phyloP scores from a whole-genome alignment of 2,113 vertebrate genomes.

The Fukomys damarensis region DNA sequence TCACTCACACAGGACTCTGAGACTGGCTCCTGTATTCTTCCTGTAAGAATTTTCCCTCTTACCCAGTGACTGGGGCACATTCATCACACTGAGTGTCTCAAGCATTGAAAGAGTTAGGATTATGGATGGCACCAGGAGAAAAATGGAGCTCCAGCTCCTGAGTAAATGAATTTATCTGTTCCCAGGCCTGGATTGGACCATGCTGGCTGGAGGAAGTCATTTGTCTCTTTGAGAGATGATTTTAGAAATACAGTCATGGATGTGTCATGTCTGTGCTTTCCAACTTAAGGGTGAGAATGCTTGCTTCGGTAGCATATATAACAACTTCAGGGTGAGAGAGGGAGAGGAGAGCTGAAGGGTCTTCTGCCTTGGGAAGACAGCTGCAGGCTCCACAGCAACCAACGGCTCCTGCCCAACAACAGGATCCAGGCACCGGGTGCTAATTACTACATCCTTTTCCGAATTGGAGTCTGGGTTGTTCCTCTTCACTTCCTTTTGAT shows the following conservation, averaged over 20 bases:
- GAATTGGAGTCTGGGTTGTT: constrained; percentile 64
- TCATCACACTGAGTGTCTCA: constrained; percentile 41
- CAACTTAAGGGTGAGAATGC: neutral
- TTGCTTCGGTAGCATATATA: too few species aligned
- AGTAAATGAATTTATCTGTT: constrained; percentile 79
- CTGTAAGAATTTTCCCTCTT: neutral
- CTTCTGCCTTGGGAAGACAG: constrained; percentile 51
- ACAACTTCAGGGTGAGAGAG: neutral
- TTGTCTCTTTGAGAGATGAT: constrained; percentile 82
- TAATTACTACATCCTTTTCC: constrained; percentile 65
- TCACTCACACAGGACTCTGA: neutral
- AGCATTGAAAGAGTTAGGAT: constrained; percentile 61
- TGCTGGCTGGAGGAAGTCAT: constrained; percentile 58
- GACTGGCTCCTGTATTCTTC: neutral
- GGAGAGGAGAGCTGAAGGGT: neutral
- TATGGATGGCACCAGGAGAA: constrained; percentile 66
- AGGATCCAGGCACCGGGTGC: neutral
- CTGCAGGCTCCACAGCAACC: constrained; percentile 47
- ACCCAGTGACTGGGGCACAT: neutral
- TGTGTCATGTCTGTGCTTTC: constrained; percentile 57
- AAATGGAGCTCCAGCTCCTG: constrained; percentile 61
- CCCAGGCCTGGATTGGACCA: constrained; percentile 58
- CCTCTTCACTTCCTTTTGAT: constrained; percentile 81
- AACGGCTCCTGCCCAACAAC: constrained; percentile 42
- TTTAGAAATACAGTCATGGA: constrained; percentile 61